These are phyloP conservation scores for Nasua narica DNA, from an alignment of 2,797 vertebrate genomes.

Conservation along the genomic window DNA sequence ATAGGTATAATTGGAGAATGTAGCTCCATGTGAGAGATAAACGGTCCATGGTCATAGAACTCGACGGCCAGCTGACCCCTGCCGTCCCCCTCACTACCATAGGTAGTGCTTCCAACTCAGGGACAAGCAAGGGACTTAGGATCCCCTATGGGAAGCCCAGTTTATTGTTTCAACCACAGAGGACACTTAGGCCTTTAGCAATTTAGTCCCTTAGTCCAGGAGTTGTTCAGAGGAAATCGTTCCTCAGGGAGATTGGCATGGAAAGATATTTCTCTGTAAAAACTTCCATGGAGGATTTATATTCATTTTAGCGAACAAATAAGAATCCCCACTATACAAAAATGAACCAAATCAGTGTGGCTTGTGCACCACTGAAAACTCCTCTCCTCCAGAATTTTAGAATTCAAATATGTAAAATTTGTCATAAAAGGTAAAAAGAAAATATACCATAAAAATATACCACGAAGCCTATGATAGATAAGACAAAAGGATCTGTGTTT, in stretches of 20 bases:
- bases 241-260: not conserved
- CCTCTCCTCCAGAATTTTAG: not conserved
- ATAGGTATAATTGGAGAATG: not conserved
- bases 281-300: not conserved
- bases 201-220: not conserved
- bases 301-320: not conserved
- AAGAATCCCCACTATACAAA: not conserved
- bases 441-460: not conserved
- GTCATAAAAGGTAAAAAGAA: not conserved
- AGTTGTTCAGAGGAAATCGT: not conserved
- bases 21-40: not conserved
- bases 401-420: not conserved
- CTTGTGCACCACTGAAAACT: not conserved
- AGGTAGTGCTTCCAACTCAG: not conserved
- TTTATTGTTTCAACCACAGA: not conserved
- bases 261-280: not conserved
- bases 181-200: not conserved
- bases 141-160: not conserved
- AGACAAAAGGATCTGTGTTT: not conserved
- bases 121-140: not conserved
- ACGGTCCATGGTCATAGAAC: not conserved
- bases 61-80: not conserved
- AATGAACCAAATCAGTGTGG: not conserved
- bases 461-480: too few species aligned
- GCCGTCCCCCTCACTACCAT: not conserved